Evolutionary conservation across 2,888 invertebrate genomes (phyloP).

Genomic region (Lasioglossum zephyrum): DNA sequence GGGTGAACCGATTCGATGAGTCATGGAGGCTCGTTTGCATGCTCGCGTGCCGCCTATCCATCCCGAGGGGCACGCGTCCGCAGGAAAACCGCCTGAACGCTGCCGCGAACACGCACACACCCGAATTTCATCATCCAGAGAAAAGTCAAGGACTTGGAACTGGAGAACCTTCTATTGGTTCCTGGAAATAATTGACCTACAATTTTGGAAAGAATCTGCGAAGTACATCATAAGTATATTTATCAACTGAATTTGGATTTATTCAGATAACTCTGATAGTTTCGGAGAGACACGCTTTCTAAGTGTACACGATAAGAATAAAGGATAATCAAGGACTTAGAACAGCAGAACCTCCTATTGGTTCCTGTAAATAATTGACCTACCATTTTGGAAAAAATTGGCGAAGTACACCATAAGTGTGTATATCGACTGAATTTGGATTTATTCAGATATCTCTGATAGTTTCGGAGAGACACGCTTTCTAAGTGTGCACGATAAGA

Average conservation of each 20-base stretch:
- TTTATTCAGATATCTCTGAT: background rate
- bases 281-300: background rate
- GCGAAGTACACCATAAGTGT: background rate
- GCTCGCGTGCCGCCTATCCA: constrained; percentile 67
- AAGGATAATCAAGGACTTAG: background rate
- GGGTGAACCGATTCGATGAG: constrained; percentile 63
- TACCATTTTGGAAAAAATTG: background rate
- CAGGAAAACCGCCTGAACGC: constrained; percentile 52
- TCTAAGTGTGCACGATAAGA: background rate
- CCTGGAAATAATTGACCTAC: background rate
- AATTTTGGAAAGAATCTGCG: background rate
- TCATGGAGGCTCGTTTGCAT: constrained; percentile 72
- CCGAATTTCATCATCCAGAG: background rate
- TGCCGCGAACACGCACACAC: background rate
- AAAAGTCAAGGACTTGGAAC: background rate
- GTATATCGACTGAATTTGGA: background rate
- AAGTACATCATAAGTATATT: background rate
- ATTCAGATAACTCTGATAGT: background rate
- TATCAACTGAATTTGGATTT: background rate
- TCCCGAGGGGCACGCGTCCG: constrained; percentile 68
- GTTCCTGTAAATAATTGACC: background rate
- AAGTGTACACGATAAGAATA: background rate
- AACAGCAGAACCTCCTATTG: background rate
- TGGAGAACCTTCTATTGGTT: background rate
- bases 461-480: background rate